phyloP scores from a whole-genome alignment of 2,797 vertebrate species.

The Diplodus puntazzo region DNA sequence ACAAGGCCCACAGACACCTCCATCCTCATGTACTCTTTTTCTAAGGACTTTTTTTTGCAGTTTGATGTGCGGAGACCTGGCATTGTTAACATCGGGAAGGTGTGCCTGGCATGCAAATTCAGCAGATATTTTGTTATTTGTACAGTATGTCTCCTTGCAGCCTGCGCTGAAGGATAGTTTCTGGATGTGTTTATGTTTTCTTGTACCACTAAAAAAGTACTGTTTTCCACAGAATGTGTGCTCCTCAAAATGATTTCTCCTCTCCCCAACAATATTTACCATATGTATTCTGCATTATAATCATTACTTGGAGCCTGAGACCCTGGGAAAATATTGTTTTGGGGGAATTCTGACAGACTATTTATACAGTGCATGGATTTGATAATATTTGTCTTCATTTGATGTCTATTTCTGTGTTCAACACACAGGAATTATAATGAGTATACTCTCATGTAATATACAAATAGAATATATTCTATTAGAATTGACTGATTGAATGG shows the following conservation, averaged over 20 bases:
- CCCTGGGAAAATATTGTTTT: constrained; percentile 17
- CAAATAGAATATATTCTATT: background rate
- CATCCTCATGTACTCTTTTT: constrained; percentile 67
- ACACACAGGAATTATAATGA: constrained; percentile 17
- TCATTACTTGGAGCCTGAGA: constrained; percentile 7
- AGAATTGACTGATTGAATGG: background rate
- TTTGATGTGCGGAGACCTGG: constrained; percentile 78
- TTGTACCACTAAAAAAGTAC: constrained; percentile 25
- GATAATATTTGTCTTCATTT: constrained; percentile 35
- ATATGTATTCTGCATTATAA: constrained; percentile 29
- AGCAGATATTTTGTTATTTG: constrained; percentile 66
- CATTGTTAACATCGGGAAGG: constrained; percentile 64
- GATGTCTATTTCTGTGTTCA: constrained; percentile 8
- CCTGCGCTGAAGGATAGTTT: constrained; percentile 64
- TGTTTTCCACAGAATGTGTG: constrained; percentile 32
- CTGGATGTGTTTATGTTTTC: constrained; percentile 48
- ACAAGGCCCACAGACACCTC: constrained; percentile 57
- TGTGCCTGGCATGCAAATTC: constrained; percentile 77
- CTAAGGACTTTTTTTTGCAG: constrained; percentile 58
- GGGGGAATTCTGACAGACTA: constrained; percentile 12
- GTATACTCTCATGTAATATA: background rate
- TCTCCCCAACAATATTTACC: constrained; percentile 8
- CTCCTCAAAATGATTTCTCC: constrained; percentile 21
- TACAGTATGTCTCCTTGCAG: constrained; percentile 63
- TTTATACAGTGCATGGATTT: constrained; percentile 21